Base-by-base conservation (phyloP, 1,140 invertebrate genomes). In the Caenorhabditis remanei region DNA sequence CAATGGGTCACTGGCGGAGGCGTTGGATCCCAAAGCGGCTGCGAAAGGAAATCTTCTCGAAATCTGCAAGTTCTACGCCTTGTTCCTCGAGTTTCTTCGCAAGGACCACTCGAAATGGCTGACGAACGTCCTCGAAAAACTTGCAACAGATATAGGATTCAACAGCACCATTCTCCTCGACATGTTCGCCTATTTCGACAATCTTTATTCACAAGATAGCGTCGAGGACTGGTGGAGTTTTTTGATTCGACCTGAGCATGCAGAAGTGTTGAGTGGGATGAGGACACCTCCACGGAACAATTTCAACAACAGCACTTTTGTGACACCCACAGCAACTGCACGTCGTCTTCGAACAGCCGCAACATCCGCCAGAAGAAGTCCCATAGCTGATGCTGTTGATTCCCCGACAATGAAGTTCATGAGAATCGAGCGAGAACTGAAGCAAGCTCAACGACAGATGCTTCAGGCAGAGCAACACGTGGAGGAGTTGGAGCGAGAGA, bases 321-420 rank as follows among this genome's bases (percentile, higher is more conserved):
- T 19, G 21, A 79, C 71, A 6, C 71, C 71, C 1, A 79, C 71
- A 11, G 43, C 46, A 24, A 50, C 71, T 21, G 71, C 71, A 4
- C 13, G 46, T 8, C 71, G 71, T 21, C 21, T 79, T 9, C 71
- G 71, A 3, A 48, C 43, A 46, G 46, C 71, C 19, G 13, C 71
- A 3, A 53, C 71, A 0, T 53, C 71, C 19, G 71, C 46, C 11
- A 16, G 71, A 7, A 41, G 71, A 32, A 79, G 71, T 40, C 71
- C 71, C 24, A 79, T 79, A 50, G 71, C 46, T 0, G 71, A 79
- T 4, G 71, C 71, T 50, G 71, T 79, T 9, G 71, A 79, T 50
- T 79, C 71, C 2, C 71, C 71, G 24, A 79, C 71, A 0, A 79
- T 79, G 71, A 79, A 79, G 46, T 79, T 79, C 21, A 79, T 79